Base-by-base conservation (phyloP, 2,888 invertebrate species). In the Bhutanitis thaidina region DNA sequence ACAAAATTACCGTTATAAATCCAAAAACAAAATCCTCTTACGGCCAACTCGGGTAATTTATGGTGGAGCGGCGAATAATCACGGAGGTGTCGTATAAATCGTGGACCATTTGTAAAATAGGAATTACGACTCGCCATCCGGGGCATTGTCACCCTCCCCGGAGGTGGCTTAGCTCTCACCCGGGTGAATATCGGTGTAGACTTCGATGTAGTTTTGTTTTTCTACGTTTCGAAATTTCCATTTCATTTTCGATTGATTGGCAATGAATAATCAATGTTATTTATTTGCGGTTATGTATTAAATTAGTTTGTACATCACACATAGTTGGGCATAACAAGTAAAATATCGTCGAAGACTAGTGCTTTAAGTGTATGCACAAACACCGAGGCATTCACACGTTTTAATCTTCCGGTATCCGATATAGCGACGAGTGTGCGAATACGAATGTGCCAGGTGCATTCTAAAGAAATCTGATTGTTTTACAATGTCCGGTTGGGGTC, bases 101-200 rank as follows among this genome's bases (percentile, higher is more conserved):
- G 79, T 81, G 77, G 69, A 71, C 83, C 88, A 85, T 88, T 89
- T 88, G 87, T 87, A 83, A 86, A 89, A 88, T 87, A 83, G 81
- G 86, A 80, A 87, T 87, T 84, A 85, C 84, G 78, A 67, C 65
- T 75, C 72, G 65, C 73, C 71, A 53, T 70, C 65, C 66, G 61
- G 66, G 70, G 61, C 65, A 74, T 75, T 80, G 82, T 84, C 83
- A 70, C 77, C 77, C 73, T 63, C 62, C 52, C 59, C 56, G 58
- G 52, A 52, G 51, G 54, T 56, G 56, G 54, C 57, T 52, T 49
- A 48, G 55, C 49, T 51, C 46, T 51, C 50, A 27, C 51, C 47
- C 46, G 52, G 43, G 12, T 38, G 49, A 43, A 52, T 52, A 52
- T 52, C 47, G 43, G 47, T 16, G 30, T 36, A 34, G 45, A 41